Evolutionary conservation across 2,113 vertebrate genomes (phyloP), one percentile per base, ranked within the genome.

Genomic region (Callionymus lyra): DNA sequence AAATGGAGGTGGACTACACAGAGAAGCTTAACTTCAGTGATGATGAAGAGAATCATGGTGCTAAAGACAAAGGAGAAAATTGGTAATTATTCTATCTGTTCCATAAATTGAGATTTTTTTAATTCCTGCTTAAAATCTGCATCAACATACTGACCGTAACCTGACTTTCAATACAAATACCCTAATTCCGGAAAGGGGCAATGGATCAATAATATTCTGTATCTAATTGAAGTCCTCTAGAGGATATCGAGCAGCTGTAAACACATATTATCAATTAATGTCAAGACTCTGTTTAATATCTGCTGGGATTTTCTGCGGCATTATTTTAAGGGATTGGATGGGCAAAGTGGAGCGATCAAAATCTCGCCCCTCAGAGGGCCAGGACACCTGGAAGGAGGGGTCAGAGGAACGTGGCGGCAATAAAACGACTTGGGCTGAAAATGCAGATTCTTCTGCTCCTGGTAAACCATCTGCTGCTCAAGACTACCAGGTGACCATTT

Each of bases 1-100:
- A 99, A 61, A 97, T 92, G 84, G 96, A 99, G 78, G 96, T 98
- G 42, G 96, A 99, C 81, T 99, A 99, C 60, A 94, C 91, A 1
- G 96, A 99, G 59, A 96, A 99, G 73, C 74, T 99, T 12, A 99
- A 99, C 72, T 99, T 99, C 80, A 99, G 96, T 48, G 96, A 99
- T 17, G 95, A 99, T 34, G 96, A 99, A 51, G 96, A 99, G 16
- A 92, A 94, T 77, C 92, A 92, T 63, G 79, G 86, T 48, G 74
- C 74, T 68, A 98, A 94, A 64, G 93, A 94, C 1, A 92, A 90
- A 59, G 70, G 78, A 50, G 87, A 89, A 34, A 90, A 65, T 60
- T 90, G 91, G 94, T 93, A 56, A 82, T 81, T 70, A 18, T 45
- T 50, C 50, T 44, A 34, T 12, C 1, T 32, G 6, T 12, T 8